These are phyloP conservation scores for Lethrus apterus DNA, from an alignment of 1,140 invertebrate species.

Conservation along the genomic window DNA sequence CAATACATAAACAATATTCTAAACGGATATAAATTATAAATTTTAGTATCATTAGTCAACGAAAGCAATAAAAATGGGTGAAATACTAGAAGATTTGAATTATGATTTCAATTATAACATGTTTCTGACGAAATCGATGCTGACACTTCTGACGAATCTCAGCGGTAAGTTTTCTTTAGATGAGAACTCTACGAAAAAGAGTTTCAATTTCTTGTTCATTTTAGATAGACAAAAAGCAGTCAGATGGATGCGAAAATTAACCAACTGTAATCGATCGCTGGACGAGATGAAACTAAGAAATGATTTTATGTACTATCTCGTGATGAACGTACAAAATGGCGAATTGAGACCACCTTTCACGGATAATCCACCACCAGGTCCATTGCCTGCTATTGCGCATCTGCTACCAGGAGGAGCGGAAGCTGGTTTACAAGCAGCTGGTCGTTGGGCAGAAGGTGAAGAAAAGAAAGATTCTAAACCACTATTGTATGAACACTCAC, in stretches of 20 bases:
- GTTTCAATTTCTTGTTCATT: not conserved
- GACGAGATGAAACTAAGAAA: slow-evolving; percentile 46
- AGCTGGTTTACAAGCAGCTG: not conserved
- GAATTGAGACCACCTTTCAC: slow-evolving; percentile 42
- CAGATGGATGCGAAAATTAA: slow-evolving; percentile 44
- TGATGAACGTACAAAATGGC: slow-evolving; percentile 41
- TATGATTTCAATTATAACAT: slow-evolving; percentile 44
- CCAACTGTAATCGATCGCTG: slow-evolving; percentile 36
- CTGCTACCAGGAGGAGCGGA: slow-evolving; percentile 35
- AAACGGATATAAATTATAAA: no score
- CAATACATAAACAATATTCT: no score
- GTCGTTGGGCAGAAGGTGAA: slow-evolving; percentile 17
- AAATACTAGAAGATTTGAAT: slow-evolving; percentile 37
- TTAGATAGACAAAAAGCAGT: slow-evolving; percentile 36
- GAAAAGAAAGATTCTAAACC: slow-evolving; percentile 30
- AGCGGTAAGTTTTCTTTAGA: slow-evolving; percentile 28
- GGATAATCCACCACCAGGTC: slow-evolving; percentile 38
- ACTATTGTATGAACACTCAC: slow-evolving; percentile 42
- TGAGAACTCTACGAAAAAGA: not conserved
- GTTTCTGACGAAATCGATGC: slow-evolving; percentile 40
- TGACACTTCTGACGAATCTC: slow-evolving; percentile 35
- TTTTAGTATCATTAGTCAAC: no score
- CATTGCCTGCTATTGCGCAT: slow-evolving; percentile 38
- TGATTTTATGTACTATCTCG: slow-evolving; percentile 46
- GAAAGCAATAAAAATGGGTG: slow-evolving; percentile 28